Conservation (phyloP, 2,797 vertebrate species). For the Toxotes lorentzi region DNA sequence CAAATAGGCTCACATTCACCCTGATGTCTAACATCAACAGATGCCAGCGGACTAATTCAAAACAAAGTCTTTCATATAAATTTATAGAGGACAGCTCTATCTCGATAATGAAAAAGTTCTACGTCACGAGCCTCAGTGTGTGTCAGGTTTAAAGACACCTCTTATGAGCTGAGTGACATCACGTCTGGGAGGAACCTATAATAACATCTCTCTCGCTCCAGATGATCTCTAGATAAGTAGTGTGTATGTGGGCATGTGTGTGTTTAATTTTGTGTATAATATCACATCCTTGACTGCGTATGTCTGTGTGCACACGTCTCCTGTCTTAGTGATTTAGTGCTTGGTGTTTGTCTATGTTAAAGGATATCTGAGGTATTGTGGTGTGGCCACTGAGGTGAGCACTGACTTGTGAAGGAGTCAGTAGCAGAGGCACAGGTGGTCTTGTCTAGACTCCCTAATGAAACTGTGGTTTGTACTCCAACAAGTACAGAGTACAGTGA, state of each 20-base stretch:
- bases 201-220: constrained; percentile 74
- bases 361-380: constrained; percentile 21
- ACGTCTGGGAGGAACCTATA: constrained; percentile 80
- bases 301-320: constrained; percentile 26
- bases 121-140: constrained; percentile 54
- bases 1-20: constrained; percentile 45
- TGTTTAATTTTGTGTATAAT: constrained; percentile 38
- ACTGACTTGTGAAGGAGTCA: constrained; percentile 58
- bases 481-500: constrained; percentile 10
- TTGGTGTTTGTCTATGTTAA: constrained; percentile 39
- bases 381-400: constrained; percentile 53
- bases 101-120: constrained; percentile 54
- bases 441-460: constrained; percentile 81
- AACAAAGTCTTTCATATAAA: constrained; percentile 25
- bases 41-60: constrained; percentile 23
- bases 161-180: constrained; percentile 78
- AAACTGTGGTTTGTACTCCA: constrained; percentile 76
- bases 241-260: constrained; percentile 35
- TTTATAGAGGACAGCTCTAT: constrained; percentile 28
- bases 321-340: constrained; percentile 27
- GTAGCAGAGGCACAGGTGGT: constrained; percentile 70
- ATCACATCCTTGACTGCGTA: constrained; percentile 16
- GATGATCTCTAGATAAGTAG: constrained; percentile 77
- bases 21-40: constrained; percentile 42
- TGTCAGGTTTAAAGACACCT: constrained; percentile 74